These are phyloP conservation scores for Momotus momota DNA, from an alignment of 2,797 vertebrate genomes.

Conservation along the genomic window DNA sequence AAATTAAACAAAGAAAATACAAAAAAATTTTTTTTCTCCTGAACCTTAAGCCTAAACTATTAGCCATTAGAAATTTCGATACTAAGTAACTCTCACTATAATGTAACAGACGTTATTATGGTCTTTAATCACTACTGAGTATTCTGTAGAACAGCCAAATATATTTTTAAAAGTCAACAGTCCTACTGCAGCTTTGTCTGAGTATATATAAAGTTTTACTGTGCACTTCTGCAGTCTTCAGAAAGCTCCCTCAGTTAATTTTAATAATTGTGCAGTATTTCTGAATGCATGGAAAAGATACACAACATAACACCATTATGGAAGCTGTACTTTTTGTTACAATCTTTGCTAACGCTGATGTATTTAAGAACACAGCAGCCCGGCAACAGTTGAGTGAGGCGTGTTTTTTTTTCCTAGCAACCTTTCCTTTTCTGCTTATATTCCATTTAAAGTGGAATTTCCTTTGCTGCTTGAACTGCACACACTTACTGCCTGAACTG, in stretches of 20 bases:
- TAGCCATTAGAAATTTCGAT: neutral
- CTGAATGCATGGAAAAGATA: neutral
- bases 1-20: neutral
- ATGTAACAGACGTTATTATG: neutral
- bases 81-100: neutral
- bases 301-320: neutral
- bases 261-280: neutral
- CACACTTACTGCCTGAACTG: neutral
- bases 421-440: neutral
- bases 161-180: neutral
- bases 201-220: neutral
- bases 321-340: neutral
- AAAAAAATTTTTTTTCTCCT: neutral
- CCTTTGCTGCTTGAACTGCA: neutral
- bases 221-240: neutral
- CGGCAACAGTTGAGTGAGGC: neutral
- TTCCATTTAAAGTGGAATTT: neutral
- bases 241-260: neutral
- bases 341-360: neutral
- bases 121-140: neutral
- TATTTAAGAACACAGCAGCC: neutral
- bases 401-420: neutral
- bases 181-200: neutral
- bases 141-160: neutral
- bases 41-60: neutral